Evolutionary conservation across 2,888 invertebrate species (phyloP).

Genomic region (Campoletis raptor): DNA sequence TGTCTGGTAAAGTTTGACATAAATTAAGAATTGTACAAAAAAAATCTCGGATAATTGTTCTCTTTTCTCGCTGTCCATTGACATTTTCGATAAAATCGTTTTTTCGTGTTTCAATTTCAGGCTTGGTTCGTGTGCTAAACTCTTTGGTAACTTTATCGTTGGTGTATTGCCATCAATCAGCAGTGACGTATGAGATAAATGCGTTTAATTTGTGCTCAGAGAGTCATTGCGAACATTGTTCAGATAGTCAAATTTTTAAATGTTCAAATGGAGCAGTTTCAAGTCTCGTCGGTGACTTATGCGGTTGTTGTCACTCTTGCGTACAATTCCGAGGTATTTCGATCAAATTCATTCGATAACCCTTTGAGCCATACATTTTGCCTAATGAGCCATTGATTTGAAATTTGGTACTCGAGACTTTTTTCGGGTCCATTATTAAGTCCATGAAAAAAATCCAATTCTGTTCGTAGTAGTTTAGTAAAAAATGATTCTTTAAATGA

Average conservation of each 20-base stretch:
- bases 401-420: no score
- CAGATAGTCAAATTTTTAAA: conserved; percentile 19
- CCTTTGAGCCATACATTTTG: no score
- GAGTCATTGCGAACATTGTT: conserved; percentile 57
- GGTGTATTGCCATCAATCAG: not conserved
- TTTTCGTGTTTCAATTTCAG: conserved; percentile 37
- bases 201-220: conserved; percentile 47
- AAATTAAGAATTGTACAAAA: not conserved
- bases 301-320: conserved; percentile 64
- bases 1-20: conserved; percentile 41
- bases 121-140: not conserved
- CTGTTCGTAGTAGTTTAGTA: no score
- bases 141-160: conserved; percentile 18
- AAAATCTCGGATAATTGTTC: not conserved
- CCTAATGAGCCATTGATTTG: no score
- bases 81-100: not conserved
- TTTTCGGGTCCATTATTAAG: no score
- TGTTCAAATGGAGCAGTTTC: conserved; percentile 50
- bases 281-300: conserved; percentile 57
- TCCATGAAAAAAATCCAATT: no score
- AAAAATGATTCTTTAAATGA: no score
- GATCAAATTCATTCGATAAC: not conserved
- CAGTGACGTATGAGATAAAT: conserved; percentile 1
- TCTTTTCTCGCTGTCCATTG: not conserved
- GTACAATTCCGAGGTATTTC: conserved; percentile 54